phyloP scores from a whole-genome alignment of 2,888 invertebrate species.

The Bhutanitis thaidina region DNA sequence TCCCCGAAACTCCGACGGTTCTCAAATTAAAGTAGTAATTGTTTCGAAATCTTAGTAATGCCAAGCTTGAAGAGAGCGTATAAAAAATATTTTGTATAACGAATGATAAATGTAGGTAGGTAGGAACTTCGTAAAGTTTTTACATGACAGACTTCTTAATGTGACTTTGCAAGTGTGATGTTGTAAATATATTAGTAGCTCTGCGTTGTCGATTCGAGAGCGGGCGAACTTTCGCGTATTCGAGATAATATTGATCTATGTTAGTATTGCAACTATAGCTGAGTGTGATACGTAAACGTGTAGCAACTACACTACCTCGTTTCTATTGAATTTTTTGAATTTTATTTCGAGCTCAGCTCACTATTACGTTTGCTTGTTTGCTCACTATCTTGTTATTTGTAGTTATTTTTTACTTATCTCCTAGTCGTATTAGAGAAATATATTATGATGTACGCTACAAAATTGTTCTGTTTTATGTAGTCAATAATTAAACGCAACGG shows the following conservation, averaged over 20 bases:
- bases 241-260: slow-evolving; percentile 39
- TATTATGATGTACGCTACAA: slow-evolving; percentile 41
- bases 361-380: slow-evolving; percentile 59
- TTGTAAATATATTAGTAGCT: slow-evolving; percentile 62
- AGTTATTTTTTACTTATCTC: slow-evolving; percentile 40
- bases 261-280: slow-evolving; percentile 28
- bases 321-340: slow-evolving; percentile 48
- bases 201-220: slow-evolving; percentile 33
- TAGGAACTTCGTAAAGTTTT: slow-evolving; percentile 61
- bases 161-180: slow-evolving; percentile 77
- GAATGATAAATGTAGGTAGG: slow-evolving; percentile 60
- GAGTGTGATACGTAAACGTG: slow-evolving; percentile 66
- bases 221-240: slow-evolving; percentile 33
- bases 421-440: slow-evolving; percentile 58
- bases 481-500: slow-evolving; percentile 35
- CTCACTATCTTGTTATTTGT: slow-evolving; percentile 56
- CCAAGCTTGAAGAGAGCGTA: slow-evolving; percentile 63
- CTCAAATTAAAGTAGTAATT: slow-evolving; percentile 43
- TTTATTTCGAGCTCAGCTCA: slow-evolving; percentile 68
- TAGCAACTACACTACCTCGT: slow-evolving; percentile 77
- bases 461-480: slow-evolving; percentile 38
- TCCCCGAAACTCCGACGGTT: slow-evolving; percentile 35
- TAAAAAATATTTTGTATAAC: slow-evolving; percentile 77
- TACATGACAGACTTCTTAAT: slow-evolving; percentile 72
- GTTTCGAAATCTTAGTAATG: slow-evolving; percentile 43